Evolutionary conservation across 2,113 vertebrate genomes (phyloP).

Genomic region (Siniperca chuatsi): DNA sequence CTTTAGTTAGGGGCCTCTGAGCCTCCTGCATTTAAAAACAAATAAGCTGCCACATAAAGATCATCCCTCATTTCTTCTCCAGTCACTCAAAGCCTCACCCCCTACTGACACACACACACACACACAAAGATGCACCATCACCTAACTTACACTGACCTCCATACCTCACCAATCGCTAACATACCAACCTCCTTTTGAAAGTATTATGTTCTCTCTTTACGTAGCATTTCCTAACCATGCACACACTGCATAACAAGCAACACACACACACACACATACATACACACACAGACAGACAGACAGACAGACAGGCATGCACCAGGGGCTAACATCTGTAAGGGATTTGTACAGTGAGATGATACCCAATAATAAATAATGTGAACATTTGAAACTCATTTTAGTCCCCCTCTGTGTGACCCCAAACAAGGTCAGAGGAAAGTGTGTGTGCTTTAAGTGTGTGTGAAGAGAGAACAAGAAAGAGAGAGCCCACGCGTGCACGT

Average conservation of each 20-base stretch:
- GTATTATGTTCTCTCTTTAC: conserved; percentile 15
- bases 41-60: conserved; percentile 84
- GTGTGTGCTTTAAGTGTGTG: conserved; percentile 33
- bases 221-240: conserved; percentile 30
- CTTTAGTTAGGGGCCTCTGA: conserved; percentile 65
- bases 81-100: conserved; percentile 77
- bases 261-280: conserved; percentile 28
- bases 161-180: conserved; percentile 50
- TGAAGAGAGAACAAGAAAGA: conserved; percentile 7
- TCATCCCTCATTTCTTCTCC: conserved; percentile 83
- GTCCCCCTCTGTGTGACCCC: conserved; percentile 77
- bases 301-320: conserved; percentile 52
- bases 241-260: conserved; percentile 27
- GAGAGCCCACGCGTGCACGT: background rate
- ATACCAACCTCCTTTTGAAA: conserved; percentile 44
- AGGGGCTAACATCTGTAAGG: conserved; percentile 79
- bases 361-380: conserved; percentile 83
- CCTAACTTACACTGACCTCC: conserved; percentile 31
- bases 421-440: conserved; percentile 71
- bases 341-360: conserved; percentile 84
- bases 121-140: conserved; percentile 46
- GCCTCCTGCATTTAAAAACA: conserved; percentile 80
- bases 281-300: conserved; percentile 27
- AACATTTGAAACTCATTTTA: conserved; percentile 84
- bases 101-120: conserved; percentile 41